A percentile compares a stretch with the other conserved stretches of the same genome.
Conservation (phyloP, 35 echinoderm and acorn worm genomes). For the Hemicentrotus pulcherrimus region DNA sequence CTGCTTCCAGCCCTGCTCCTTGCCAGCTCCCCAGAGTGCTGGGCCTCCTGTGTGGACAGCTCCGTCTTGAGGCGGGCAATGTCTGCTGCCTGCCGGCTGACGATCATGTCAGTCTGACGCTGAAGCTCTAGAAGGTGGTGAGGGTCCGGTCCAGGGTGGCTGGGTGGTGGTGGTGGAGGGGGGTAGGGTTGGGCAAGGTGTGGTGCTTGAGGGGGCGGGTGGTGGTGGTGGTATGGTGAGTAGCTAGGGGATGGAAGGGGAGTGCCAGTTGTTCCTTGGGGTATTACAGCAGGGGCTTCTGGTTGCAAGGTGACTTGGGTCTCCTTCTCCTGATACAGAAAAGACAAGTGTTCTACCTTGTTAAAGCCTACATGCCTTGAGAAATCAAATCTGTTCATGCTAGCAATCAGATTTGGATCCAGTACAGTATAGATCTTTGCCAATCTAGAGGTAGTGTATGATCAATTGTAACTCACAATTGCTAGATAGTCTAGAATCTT, state of each 20-base stretch:
- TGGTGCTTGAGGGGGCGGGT: neutral
- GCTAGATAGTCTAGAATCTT: no score
- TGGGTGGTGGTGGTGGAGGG: neutral
- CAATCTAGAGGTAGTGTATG: no score
- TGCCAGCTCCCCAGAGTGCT: conserved; percentile 34
- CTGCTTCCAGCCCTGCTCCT: conserved; percentile 11
- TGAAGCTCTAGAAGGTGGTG: conserved; percentile 24
- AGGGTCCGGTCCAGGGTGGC: conserved; percentile 27
- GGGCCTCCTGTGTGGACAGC: conserved; percentile 40
- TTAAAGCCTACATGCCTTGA: no score
- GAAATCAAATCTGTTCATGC: no score
- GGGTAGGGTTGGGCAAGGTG: neutral
- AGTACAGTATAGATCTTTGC: no score
- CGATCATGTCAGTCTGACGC: neutral
- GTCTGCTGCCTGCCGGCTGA: conserved; percentile 48
- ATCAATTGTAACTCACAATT: no score
- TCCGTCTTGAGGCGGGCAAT: conserved; percentile 42
- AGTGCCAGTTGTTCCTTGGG: neutral
- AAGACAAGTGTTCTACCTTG: neutral
- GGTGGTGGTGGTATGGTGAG: neutral
- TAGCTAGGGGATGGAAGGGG: neutral
- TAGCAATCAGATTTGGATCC: no score
- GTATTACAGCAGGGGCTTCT: neutral
- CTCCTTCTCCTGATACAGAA: neutral
- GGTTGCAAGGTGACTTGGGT: neutral